Conservation (phyloP, 2,797 vertebrate genomes). For the Acrossocheilus fasciatus region DNA sequence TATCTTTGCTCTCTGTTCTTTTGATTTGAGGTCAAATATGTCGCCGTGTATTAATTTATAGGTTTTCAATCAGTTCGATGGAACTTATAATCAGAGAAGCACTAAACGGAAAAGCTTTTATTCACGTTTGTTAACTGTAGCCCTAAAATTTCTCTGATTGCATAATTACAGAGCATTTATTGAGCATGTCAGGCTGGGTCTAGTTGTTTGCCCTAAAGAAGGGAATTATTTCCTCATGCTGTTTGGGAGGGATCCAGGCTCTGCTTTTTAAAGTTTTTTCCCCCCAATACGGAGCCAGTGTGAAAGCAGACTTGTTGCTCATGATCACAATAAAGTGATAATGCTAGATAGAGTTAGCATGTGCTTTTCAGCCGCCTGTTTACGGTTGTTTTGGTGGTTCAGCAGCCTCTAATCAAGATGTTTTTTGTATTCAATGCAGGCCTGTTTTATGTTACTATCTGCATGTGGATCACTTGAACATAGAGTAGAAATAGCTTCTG, state of each 20-base stretch:
- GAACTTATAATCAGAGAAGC: neutral
- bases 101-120: conserved; percentile 4
- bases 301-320: neutral
- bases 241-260: conserved; percentile 17
- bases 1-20: neutral
- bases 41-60: neutral
- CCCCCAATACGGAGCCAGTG: neutral
- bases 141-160: conserved; percentile 23
- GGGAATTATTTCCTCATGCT: conserved; percentile 42
- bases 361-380: neutral
- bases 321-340: neutral
- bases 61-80: neutral
- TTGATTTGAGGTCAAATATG: neutral
- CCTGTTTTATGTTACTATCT: neutral
- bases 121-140: conserved; percentile 13
- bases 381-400: neutral
- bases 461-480: neutral
- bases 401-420: neutral
- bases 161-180: conserved; percentile 41
- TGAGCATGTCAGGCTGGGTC: conserved; percentile 30
- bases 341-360: neutral
- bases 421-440: neutral
- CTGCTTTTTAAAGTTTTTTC: neutral
- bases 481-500: neutral
- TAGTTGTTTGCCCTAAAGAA: conserved; percentile 46